phyloP scores from a whole-genome alignment of 2,888 invertebrate genomes.

The Stenurella melanura region DNA sequence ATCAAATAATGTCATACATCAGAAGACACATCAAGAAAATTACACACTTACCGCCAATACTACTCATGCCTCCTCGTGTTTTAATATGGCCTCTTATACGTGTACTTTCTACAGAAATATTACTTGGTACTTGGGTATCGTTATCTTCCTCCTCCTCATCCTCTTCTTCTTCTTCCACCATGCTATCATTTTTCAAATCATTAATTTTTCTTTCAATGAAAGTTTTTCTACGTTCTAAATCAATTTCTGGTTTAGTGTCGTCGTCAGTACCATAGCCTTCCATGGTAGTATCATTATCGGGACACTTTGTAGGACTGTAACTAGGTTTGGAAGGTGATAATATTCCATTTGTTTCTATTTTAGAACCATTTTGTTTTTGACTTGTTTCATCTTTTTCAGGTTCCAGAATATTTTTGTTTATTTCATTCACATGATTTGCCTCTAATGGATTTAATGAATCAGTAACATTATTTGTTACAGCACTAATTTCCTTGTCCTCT shows the following conservation, averaged over 20 bases:
- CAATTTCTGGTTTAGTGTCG: slow-evolving; percentile 54
- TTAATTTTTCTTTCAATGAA: slow-evolving; percentile 34
- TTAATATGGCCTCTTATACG: slow-evolving; percentile 43
- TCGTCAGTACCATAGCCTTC: slow-evolving; percentile 68
- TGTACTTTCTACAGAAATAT: slow-evolving; percentile 51
- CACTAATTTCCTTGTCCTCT: slow-evolving; percentile 11
- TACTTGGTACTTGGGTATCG: slow-evolving; percentile 59
- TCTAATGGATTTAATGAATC: background rate
- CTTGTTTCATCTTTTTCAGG: background rate
- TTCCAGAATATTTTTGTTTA: slow-evolving; percentile 22
- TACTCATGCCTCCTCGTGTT: slow-evolving; percentile 39
- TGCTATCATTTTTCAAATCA: slow-evolving; percentile 35
- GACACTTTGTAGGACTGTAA: background rate
- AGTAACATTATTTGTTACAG: background rate
- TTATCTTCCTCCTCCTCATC: slow-evolving; percentile 60
- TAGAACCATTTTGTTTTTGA: background rate
- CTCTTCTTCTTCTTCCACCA: slow-evolving; percentile 40
- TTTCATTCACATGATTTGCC: background rate
- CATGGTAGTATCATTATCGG: slow-evolving; percentile 28
- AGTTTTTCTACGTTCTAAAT: slow-evolving; percentile 48
- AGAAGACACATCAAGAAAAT: background rate
- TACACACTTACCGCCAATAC: slow-evolving; percentile 39
- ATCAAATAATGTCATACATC: too few relatives aligned
- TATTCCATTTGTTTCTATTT: slow-evolving; percentile 17
- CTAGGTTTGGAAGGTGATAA: background rate